Evolutionary conservation across 1,140 invertebrate genomes (phyloP).

Genomic region (Penaeus vannamei): DNA sequence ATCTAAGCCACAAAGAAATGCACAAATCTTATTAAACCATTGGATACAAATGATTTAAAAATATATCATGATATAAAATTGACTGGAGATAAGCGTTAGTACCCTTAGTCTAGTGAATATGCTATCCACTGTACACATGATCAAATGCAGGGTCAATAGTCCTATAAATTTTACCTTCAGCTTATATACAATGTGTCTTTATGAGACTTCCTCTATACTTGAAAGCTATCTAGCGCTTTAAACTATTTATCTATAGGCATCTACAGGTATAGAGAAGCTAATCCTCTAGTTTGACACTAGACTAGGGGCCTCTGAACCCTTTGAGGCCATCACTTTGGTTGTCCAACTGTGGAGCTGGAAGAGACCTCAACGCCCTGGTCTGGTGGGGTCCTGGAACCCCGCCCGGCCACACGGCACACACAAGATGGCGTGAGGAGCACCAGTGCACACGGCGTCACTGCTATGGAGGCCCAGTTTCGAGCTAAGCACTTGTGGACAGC

Average conservation of each 20-base stretch:
- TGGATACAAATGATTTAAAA: conserved; percentile 67
- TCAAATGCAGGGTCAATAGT: conserved; percentile 64
- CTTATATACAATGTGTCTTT: conserved; percentile 61
- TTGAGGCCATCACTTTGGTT: conserved; percentile 64
- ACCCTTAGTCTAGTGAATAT: conserved; percentile 66
- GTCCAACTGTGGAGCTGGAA: conserved; percentile 61
- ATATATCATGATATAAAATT: conserved; percentile 67
- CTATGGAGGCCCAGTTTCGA: conserved; percentile 56
- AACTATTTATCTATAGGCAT: conserved; percentile 66
- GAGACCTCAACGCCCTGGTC: conserved; percentile 58
- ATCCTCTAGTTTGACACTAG: conserved; percentile 66
- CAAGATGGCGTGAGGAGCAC: conserved; percentile 61
- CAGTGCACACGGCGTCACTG: conserved; percentile 58
- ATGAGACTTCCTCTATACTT: conserved; percentile 66
- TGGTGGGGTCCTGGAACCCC: conserved; percentile 46
- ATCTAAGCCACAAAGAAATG: conserved; percentile 67
- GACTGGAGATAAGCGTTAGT: conserved; percentile 66
- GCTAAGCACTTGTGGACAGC: conserved; percentile 60
- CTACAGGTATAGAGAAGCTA: conserved; percentile 67
- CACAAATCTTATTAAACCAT: conserved; percentile 67
- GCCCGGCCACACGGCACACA: conserved; percentile 46
- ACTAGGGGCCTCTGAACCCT: conserved; percentile 63
- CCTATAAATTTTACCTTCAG: conserved; percentile 61
- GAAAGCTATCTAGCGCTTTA: conserved; percentile 65
- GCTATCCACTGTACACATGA: conserved; percentile 66